Base-by-base conservation (phyloP, 2,888 invertebrate genomes). In the Oscheius sp. region DNA sequence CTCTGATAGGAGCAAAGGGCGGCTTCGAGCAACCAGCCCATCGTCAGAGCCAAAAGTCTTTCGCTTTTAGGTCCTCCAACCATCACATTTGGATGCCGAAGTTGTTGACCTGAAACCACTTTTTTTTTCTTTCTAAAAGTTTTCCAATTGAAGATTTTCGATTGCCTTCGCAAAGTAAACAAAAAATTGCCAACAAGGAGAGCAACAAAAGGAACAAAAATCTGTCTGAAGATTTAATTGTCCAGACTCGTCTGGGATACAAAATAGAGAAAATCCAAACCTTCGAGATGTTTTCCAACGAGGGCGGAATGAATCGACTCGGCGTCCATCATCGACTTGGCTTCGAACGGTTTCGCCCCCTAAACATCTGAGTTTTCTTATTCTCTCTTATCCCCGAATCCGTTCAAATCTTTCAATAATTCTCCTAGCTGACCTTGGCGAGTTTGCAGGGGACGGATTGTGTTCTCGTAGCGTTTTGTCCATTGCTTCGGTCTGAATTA, bases 21-120 rank as follows among this genome's bases (percentile, higher is more conserved):
- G 23, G 76, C 76, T 15, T 71, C 65, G 25, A 77, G 70, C 5
- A 79, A 67, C 79, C 79, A 79, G 46, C 75, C 72, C 27, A 76
- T 76, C 2, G 74, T 67, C 52, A 79, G 33, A 27, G 45, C 67
- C 63, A 79, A 57, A 72, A 79, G 70, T 34, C 75, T 64, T 46
- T 79, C 79, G 37, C 75, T 74, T 57, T 77, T 77, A 29, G 79
- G 79, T 4, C 73, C 61, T 6, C 61, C 61, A n/a, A 53, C 70
- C 64, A 15, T 31, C 48, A 17, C 77, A 71, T 45, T 27, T 10
- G 61, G 61, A 27, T 27, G 61, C n/a, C 42, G 42, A 2, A 45
- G 29, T n/a, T 42, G 61, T n/a, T 55, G 33, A 34, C 55, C 55
- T 55, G 34, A 33, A 50, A n/a, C n/a, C n/a, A n/a, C n/a, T n/a